phyloP scores from a whole-genome alignment of 2,888 invertebrate species.

The Cylindroiulus punctatus region DNA sequence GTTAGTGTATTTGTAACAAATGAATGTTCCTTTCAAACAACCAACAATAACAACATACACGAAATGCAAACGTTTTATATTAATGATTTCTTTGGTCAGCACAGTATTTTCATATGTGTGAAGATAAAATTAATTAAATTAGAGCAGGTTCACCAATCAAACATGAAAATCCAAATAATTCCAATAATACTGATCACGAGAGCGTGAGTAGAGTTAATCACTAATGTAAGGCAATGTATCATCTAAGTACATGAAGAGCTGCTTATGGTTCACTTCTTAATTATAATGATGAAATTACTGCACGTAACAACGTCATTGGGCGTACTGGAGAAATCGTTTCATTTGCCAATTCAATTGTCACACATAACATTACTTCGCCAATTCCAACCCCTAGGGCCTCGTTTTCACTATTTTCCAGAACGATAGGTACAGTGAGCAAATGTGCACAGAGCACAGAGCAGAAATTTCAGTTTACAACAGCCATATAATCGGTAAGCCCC shows the following conservation, averaged over 20 bases:
- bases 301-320: background rate
- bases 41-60: background rate
- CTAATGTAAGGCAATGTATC: background rate
- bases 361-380: background rate
- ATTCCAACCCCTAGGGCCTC: background rate
- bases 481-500: background rate
- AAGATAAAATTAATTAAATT: no score
- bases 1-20: conserved; percentile 53
- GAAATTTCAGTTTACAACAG: conserved; percentile 23
- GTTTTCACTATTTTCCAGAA: conserved; percentile 17
- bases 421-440: background rate
- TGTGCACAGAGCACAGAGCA: conserved; percentile 7
- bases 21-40: background rate
- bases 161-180: no score
- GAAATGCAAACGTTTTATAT: background rate
- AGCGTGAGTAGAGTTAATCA: background rate
- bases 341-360: background rate
- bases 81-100: conserved; percentile 9
- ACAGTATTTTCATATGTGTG: background rate
- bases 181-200: no score
- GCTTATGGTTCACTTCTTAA: background rate
- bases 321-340: background rate
- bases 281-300: background rate
- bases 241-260: background rate
- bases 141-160: no score